Percentiles rank a stretch among this genome's conserved stretches.
Evolutionary conservation across 2,113 vertebrate species (phyloP).

Genomic region (Acanthochromis polyacanthus): DNA sequence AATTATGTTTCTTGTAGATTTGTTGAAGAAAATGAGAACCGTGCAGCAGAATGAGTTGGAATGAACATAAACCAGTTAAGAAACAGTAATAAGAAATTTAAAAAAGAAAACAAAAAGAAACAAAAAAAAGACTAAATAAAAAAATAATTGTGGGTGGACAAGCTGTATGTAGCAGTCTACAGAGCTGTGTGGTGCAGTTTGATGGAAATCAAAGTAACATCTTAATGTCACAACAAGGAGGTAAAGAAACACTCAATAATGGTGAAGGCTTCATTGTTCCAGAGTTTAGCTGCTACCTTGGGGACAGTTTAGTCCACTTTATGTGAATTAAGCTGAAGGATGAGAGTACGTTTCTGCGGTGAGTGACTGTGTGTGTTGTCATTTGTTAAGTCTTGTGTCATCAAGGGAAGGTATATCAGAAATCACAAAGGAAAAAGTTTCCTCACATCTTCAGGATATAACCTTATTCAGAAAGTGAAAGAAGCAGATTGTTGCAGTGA

Average conservation of each 20-base stretch:
- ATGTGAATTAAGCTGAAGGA: not conserved
- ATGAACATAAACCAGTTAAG: too few relatives aligned
- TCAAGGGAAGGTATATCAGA: not conserved
- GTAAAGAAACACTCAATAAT: not conserved
- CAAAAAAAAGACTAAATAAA: not conserved
- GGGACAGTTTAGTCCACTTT: not conserved
- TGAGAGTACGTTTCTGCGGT: not conserved
- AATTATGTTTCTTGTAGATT: too few relatives aligned
- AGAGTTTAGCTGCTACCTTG: not conserved
- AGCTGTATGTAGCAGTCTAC: not conserved
- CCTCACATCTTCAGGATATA: not conserved
- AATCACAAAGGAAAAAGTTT: not conserved
- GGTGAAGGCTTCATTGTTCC: not conserved
- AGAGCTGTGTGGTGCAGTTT: not conserved
- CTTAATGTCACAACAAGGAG: too few relatives aligned
- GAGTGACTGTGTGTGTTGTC: not conserved
- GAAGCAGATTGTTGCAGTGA: not conserved
- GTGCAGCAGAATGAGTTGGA: too few relatives aligned
- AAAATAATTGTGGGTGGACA: too few relatives aligned
- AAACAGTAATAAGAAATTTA: not conserved
- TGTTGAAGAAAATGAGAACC: too few relatives aligned
- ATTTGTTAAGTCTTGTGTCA: not conserved
- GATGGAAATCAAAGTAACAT: too few relatives aligned
- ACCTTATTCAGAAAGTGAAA: not conserved
- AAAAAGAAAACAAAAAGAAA: constrained; percentile 5